phyloP scores from a whole-genome alignment of 2,113 vertebrate genomes.

The Mobula hypostoma region DNA sequence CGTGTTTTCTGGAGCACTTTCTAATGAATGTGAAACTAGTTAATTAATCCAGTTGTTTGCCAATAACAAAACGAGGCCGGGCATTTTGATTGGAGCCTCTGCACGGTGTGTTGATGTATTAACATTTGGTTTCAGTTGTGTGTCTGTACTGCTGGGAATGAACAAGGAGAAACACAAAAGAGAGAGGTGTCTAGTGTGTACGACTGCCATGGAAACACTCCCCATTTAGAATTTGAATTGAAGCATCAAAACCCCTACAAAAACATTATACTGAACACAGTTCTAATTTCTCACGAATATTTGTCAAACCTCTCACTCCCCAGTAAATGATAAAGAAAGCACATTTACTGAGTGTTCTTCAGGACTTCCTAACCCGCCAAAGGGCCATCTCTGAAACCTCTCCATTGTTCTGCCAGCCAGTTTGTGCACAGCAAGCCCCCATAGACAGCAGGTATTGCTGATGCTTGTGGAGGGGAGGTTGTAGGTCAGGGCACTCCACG shows the following conservation, averaged over 20 bases:
- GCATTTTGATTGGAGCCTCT: not conserved
- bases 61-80: not conserved
- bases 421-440: not conserved
- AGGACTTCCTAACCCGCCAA: not conserved
- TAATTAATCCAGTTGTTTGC: not conserved
- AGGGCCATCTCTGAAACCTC: not conserved
- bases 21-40: not conserved
- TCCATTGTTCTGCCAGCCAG: not conserved
- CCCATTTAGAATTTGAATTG: not conserved
- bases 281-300: not conserved
- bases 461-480: not conserved
- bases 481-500: not conserved
- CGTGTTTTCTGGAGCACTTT: too few relatives aligned
- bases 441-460: not conserved
- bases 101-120: not conserved
- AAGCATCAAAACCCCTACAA: not conserved
- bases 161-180: not conserved
- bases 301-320: not conserved
- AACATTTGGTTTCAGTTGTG: not conserved
- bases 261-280: not conserved
- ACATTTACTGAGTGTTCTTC: too few relatives aligned
- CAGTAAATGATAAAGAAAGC: not conserved
- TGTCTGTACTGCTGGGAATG: not conserved
- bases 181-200: not conserved
- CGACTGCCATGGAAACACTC: not conserved